Conservation (phyloP, 1,140 invertebrate species). For the Adoxophyes honmai region DNA sequence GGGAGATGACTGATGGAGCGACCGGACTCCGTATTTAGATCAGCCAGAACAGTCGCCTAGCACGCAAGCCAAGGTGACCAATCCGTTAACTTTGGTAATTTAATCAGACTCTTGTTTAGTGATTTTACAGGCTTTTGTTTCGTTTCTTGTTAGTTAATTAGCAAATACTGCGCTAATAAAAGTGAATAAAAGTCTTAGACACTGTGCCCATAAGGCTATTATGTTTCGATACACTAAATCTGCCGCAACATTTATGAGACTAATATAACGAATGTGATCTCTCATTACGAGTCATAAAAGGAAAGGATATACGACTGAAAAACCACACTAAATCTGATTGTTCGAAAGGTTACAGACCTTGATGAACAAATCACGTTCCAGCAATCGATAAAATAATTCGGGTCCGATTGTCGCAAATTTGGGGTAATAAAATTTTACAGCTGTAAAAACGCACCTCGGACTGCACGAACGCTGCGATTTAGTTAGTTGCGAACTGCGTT, state of each 20-base stretch:
- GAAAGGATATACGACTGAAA: constrained; percentile 29
- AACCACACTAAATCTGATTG: constrained; percentile 23
- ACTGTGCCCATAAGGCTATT: too few species aligned
- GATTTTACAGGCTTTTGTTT: too few species aligned
- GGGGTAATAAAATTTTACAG: constrained; percentile 62
- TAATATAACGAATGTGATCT: constrained; percentile 18
- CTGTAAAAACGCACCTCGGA: constrained; percentile 34
- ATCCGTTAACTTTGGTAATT: neutral
- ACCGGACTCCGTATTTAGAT: constrained; percentile 8
- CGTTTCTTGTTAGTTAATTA: too few species aligned
- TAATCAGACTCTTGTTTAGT: neutral
- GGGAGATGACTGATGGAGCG: constrained; percentile 43
- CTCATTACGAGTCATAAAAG: constrained; percentile 41
- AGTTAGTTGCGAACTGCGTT: neutral
- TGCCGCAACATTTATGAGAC: too few species aligned
- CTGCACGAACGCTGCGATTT: neutral
- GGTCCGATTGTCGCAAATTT: constrained; percentile 44
- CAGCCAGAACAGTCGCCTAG: neutral
- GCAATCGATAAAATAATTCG: constrained; percentile 36
- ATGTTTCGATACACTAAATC: too few species aligned
- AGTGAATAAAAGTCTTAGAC: too few species aligned
- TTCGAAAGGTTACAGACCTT: constrained; percentile 29
- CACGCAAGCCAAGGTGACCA: neutral
- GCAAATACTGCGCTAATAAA: too few species aligned
- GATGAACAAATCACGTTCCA: constrained; percentile 31